Evolutionary conservation across 2,797 vertebrate species (phyloP), one percentile per base, ranked within the genome.

Genomic region (Tangara arthus): DNA sequence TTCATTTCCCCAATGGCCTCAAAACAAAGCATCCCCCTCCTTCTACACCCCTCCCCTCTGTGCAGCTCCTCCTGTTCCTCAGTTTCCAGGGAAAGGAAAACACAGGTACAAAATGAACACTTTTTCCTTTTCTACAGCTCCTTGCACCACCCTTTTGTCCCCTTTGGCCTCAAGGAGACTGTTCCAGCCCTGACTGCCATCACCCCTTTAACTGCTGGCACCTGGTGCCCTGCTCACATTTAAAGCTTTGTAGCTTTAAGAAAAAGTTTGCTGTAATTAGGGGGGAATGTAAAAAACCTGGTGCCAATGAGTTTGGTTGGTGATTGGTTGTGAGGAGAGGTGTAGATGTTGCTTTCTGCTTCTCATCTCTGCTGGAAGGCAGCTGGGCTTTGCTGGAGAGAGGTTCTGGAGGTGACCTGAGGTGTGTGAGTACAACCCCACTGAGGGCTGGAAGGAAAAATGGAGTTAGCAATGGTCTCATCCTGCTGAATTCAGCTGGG

Each of bases 281-380:
- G 7, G n/a, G 90, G 46, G 71, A 93, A 95, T 90, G 71, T 37
- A 17, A 79, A 85, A 91, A 64, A 77, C 37, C 89, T 93, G 94
- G 44, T 96, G 93, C 61, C 28, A 93, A 83, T 79, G 81, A 96
- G 64, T 77, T 78, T 93, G 90, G 76, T 91, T 85, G 69, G 77
- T 85, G 73, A 61, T 32, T 88, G 64, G 61, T 20, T 55, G 22
- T 55, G 56, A 37, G 55, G 19, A 44, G 44, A 61, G 49, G 10
- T 41, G 9, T 3, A 39, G 78, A 14, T 53, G 28, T 22, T 61
- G 23, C 17, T 61, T 73, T 52, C 70, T 86, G 24, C 24, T 30
- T 47, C n/a, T 83, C 42, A 28, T 5, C 5, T 26, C 5, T 23
- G 12, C 26, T 8, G 14, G 34, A 39, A 28, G n/a, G n/a, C 5